These are phyloP conservation scores for Micromys minutus DNA, from an alignment of 2,113 vertebrate genomes.

Conservation along the genomic window DNA sequence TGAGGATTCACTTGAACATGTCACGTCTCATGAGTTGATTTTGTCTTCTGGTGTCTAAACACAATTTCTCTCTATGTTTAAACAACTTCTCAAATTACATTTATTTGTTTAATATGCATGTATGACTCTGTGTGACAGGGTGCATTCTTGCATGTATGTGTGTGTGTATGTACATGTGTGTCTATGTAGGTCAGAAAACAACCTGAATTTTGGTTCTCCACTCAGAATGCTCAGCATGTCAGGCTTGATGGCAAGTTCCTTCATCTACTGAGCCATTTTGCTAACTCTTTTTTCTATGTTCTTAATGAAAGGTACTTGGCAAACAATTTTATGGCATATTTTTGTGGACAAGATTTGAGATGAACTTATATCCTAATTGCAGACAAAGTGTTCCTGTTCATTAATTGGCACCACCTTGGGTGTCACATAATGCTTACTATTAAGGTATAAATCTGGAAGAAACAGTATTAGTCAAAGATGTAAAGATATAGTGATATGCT, in stretches of 20 bases:
- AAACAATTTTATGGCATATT: background rate
- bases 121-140: background rate
- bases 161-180: background rate
- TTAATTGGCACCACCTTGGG: background rate
- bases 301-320: background rate
- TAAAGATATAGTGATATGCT: background rate
- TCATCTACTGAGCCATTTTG: background rate
- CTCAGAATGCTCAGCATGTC: background rate
- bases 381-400: conserved; percentile 13
- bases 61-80: background rate
- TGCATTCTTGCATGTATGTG: background rate
- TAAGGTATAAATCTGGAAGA: background rate
- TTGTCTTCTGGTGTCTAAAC: background rate
- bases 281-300: background rate
- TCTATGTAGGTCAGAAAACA: background rate
- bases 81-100: background rate
- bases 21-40: background rate
- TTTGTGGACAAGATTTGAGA: background rate
- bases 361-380: background rate
- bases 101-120: no score
- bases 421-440: background rate
- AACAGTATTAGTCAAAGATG: background rate
- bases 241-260: background rate
- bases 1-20: background rate
- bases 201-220: background rate